Evolutionary conservation across 2,797 vertebrate genomes (phyloP), one percentile per base, ranked within the genome.

Genomic region (Argentina silus): DNA sequence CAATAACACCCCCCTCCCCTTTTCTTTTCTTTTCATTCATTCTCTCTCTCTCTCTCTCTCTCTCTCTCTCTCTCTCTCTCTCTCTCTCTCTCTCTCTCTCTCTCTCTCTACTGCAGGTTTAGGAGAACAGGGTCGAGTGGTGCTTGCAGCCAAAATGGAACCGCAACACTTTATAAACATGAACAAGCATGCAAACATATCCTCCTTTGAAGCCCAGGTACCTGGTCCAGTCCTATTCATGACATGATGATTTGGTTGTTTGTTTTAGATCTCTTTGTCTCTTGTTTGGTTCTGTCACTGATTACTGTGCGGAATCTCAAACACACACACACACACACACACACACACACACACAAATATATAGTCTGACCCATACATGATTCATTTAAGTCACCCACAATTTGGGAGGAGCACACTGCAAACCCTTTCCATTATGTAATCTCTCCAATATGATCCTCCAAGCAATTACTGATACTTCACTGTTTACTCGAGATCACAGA

Each of bases 341-440:
- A 47, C 36, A 21, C 55, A 5, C 15, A 12, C 2, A 43, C 53
- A 21, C n/a, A 69, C 43, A 21, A 45, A 53, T 45, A 36, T 15
- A 7, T 44, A 53, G n/a, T 14, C n/a, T 14, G 3, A 53, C 50
- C 12, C 12, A 4, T 53, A 5, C 50, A 21, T 59, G 56, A 59
- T 36, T 36, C 27, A 36, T 36, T 36, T 36, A 61, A 74, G 47
- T 48, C 7, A 61, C 4, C 66, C 17, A 0, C 19, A 70, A 72
- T 77, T 17, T 8, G 2, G 15, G 2, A 36, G 75, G 14, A 64
- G 72, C 51, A 53, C 15, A 4, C 53, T 44, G 1, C 62, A 63
- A 74, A 21, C 36, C 55, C 44, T 83, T 82, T 83, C 78, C 71
- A 70, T 79, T 79, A 63, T 64, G 68, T 63, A 56, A 45, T 72